Percentiles rank a stretch among this genome's conserved stretches.
Conservation (phyloP, 2,113 vertebrate genomes). For the Salvelinus fontinalis region DNA sequence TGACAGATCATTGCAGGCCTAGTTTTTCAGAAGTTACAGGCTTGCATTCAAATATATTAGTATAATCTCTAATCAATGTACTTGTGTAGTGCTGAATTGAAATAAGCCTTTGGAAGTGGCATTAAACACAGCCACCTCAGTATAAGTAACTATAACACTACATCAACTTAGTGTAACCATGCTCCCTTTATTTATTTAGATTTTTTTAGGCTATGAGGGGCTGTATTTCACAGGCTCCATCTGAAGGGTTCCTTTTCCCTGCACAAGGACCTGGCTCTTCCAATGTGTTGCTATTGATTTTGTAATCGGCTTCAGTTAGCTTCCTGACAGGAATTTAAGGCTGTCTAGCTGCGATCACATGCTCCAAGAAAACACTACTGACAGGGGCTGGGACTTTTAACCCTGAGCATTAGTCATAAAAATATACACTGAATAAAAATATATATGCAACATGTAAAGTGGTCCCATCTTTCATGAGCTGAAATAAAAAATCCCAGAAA, state of each 20-base stretch:
- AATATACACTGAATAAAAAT: neutral
- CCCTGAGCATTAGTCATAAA: conserved; percentile 25
- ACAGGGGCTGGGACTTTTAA: conserved; percentile 26
- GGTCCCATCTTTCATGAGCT: too few species aligned
- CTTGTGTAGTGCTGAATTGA: neutral
- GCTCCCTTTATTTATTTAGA: neutral
- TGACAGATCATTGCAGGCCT: neutral
- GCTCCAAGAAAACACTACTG: conserved; percentile 12
- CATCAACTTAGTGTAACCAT: neutral
- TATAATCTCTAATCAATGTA: conserved; percentile 16
- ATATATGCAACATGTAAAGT: too few species aligned
- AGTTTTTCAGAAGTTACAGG: neutral
- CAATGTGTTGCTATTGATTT: conserved; percentile 30
- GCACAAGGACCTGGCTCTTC: neutral
- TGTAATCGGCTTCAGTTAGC: conserved; percentile 32
- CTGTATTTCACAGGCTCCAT: neutral
- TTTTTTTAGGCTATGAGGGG: conserved; percentile 3
- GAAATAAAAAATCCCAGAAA: too few species aligned
- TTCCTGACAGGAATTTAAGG: conserved; percentile 34
- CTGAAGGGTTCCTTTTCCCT: conserved; percentile 2
- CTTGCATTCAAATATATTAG: neutral
- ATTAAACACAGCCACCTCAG: neutral
- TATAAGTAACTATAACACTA: neutral
- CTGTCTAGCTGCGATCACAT: conserved; percentile 1
- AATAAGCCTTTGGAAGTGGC: neutral